These are phyloP conservation scores for Thunnus albacares DNA, from an alignment of 2,797 vertebrate genomes.

Conservation along the genomic window DNA sequence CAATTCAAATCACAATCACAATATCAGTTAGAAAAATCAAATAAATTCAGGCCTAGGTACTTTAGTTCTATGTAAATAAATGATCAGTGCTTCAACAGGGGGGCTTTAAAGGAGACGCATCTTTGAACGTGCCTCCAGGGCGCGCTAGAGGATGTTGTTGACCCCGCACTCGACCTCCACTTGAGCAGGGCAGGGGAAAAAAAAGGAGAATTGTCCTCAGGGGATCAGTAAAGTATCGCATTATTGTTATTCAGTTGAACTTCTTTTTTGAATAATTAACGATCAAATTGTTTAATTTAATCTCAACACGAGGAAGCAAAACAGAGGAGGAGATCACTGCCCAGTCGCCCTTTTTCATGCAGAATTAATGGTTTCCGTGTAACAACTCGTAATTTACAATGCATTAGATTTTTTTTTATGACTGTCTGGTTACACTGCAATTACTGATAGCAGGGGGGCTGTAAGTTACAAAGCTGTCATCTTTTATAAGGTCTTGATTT, in stretches of 20 bases:
- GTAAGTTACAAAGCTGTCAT: conserved; percentile 46
- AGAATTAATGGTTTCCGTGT: conserved; percentile 52
- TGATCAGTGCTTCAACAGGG: neutral
- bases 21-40: neutral
- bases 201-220: neutral
- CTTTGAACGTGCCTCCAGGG: neutral
- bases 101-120: neutral
- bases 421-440: conserved; percentile 42
- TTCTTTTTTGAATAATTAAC: conserved; percentile 47
- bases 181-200: neutral
- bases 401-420: conserved; percentile 37
- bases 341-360: conserved; percentile 36
- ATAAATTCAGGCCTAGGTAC: neutral
- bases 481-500: conserved; percentile 36
- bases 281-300: conserved; percentile 33
- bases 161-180: conserved; percentile 19
- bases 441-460: conserved; percentile 54
- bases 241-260: conserved; percentile 38
- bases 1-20: no score
- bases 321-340: conserved; percentile 9
- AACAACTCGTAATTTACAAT: conserved; percentile 51
- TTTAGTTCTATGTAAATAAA: neutral
- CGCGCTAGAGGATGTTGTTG: neutral
- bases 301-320: conserved; percentile 8
- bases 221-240: neutral